A percentile compares a stretch with the other conserved stretches of the same genome.
Conservation (phyloP, 2,797 vertebrate genomes). For the Threskiornis aethiopicus region DNA sequence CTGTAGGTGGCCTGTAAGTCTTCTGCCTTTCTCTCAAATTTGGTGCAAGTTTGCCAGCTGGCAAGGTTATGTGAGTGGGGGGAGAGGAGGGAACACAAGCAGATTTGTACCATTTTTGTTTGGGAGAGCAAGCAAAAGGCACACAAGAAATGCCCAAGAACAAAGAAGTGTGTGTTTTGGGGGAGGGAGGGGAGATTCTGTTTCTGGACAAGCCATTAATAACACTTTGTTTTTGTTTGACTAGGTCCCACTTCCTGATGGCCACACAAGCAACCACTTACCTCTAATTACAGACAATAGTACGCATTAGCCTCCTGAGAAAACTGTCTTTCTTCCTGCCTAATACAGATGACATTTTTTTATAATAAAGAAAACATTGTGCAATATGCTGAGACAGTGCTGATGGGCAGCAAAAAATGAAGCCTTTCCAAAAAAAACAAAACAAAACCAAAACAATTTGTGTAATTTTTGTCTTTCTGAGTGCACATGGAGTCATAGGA, state of each 20-base stretch:
- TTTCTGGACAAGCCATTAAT: background rate
- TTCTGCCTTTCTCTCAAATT: background rate
- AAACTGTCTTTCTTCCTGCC: slow-evolving; percentile 56
- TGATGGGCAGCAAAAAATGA: slow-evolving; percentile 48
- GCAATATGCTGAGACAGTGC: slow-evolving; percentile 75
- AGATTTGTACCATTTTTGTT: background rate
- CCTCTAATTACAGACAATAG: slow-evolving; percentile 78
- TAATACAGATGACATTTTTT: slow-evolving; percentile 72
- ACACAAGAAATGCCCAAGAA: background rate
- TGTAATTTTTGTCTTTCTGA: slow-evolving; percentile 48
- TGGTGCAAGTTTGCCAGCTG: background rate
- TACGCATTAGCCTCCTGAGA: slow-evolving; percentile 74
- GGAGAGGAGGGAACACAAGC: background rate
- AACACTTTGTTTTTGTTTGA: background rate
- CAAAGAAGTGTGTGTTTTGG: background rate
- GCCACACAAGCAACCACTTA: slow-evolving; percentile 83
- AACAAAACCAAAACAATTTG: background rate
- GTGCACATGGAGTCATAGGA: background rate
- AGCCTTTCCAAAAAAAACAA: slow-evolving; percentile 24
- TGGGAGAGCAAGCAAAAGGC: background rate
- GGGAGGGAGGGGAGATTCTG: background rate
- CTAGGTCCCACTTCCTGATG: slow-evolving; percentile 78
- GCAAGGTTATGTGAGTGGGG: background rate
- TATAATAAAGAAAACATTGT: slow-evolving; percentile 75
- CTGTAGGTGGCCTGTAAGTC: background rate